Evolutionary conservation across 2,113 vertebrate species (phyloP).

Genomic region (Piaya cayana): DNA sequence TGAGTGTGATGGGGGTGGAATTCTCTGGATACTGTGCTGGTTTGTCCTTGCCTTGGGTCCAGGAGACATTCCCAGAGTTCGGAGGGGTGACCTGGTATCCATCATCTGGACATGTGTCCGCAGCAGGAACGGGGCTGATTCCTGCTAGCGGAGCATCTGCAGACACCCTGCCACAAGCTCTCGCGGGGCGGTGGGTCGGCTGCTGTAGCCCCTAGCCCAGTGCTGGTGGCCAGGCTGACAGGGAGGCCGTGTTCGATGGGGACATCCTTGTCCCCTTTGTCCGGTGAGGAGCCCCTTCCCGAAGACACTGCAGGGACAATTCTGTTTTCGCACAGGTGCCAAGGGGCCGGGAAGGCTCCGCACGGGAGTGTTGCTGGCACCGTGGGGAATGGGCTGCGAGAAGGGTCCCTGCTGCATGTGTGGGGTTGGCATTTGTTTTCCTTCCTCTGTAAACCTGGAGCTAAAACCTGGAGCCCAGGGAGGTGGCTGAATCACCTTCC

Average conservation of each 20-base stretch:
- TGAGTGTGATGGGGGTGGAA: background rate
- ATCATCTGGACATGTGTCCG: background rate
- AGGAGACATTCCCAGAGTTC: background rate
- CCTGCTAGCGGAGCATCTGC: background rate
- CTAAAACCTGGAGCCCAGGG: background rate
- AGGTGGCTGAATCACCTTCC: no score
- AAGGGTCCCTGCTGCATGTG: background rate
- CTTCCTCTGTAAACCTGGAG: background rate
- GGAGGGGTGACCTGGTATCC: background rate
- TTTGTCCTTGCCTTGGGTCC: background rate
- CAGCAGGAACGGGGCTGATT: background rate
- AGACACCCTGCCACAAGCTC: background rate
- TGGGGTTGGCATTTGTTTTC: background rate
- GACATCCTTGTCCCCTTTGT: background rate
- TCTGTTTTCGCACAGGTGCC: background rate
- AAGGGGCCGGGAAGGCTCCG: background rate
- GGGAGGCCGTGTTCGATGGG: background rate
- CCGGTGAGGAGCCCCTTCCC: background rate
- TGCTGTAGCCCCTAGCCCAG: background rate
- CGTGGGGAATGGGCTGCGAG: background rate
- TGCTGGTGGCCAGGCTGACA: background rate
- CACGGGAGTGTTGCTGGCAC: no score
- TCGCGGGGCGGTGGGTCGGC: rapidly evolving
- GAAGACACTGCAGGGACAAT: background rate
- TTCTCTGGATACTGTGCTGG: background rate